Percentiles rank a stretch among this genome's conserved stretches.
These are phyloP conservation scores for Pachycephala philippinensis DNA, from an alignment of 2,113 vertebrate species.

Conservation along the genomic window DNA sequence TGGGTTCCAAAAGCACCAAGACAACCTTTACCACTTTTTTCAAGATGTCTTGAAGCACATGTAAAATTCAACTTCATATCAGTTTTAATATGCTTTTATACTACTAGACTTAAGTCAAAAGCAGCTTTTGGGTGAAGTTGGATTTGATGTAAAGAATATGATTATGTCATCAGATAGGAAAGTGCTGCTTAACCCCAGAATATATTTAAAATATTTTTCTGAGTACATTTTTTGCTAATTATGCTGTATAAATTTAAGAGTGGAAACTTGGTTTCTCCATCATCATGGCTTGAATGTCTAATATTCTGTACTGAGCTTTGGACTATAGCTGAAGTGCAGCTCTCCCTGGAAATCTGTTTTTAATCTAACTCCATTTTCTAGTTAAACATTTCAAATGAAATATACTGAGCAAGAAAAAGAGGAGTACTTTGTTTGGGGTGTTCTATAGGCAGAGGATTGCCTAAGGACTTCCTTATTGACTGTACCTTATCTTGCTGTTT, in stretches of 20 bases:
- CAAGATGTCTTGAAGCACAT: background rate
- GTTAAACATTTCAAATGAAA: constrained; percentile 14
- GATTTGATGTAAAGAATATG: background rate
- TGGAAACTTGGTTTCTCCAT: background rate
- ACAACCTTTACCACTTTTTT: background rate
- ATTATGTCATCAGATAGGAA: constrained; percentile 5
- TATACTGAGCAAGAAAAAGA: background rate
- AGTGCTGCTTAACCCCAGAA: background rate
- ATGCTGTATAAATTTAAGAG: background rate
- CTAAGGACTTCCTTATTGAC: constrained; percentile 44
- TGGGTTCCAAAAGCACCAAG: background rate
- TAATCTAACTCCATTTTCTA: constrained; percentile 9
- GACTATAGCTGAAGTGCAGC: background rate
- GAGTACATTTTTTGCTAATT: constrained; percentile 2
- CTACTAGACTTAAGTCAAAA: background rate
- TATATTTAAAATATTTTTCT: background rate
- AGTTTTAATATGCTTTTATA: background rate
- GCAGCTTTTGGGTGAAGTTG: background rate
- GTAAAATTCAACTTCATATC: background rate
- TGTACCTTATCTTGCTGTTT: constrained; percentile 31
- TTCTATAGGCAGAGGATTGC: constrained; percentile 25
- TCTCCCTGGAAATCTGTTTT: constrained; percentile 10
- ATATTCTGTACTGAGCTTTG: background rate
- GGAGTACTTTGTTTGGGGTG: background rate
- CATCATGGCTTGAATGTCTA: background rate